Evolutionary conservation across 1,140 invertebrate species (phyloP).

Genomic region (Saxidomus purpurata): DNA sequence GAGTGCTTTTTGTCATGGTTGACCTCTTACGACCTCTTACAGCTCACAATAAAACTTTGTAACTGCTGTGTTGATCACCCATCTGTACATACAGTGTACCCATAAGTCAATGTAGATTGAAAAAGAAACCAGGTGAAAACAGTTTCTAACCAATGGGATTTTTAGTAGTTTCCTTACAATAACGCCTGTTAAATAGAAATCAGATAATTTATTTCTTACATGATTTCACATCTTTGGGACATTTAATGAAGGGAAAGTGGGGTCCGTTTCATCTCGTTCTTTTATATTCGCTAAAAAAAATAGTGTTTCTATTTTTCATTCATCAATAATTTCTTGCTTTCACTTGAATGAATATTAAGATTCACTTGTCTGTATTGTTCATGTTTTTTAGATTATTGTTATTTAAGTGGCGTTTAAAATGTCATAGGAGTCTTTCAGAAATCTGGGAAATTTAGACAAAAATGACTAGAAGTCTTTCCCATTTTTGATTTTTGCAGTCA

Average conservation of each 20-base stretch:
- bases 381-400: background rate
- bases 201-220: slow-evolving; percentile 55
- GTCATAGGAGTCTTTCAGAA: background rate
- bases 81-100: slow-evolving; percentile 35
- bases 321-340: slow-evolving; percentile 42
- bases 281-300: slow-evolving; percentile 31
- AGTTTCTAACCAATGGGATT: slow-evolving; percentile 35
- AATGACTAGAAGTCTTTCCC: background rate
- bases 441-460: slow-evolving; percentile 29
- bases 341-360: slow-evolving; percentile 46
- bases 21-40: slow-evolving; percentile 54
- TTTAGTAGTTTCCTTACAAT: background rate
- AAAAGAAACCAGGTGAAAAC: slow-evolving; percentile 52
- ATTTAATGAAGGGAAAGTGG: slow-evolving; percentile 48
- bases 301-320: slow-evolving; percentile 11
- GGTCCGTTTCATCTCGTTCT: slow-evolving; percentile 16
- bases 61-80: slow-evolving; percentile 18
- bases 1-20: slow-evolving; percentile 31
- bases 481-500: background rate
- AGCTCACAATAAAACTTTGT: slow-evolving; percentile 22
- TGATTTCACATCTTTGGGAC: slow-evolving; percentile 37
- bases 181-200: slow-evolving; percentile 26
- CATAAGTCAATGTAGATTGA: slow-evolving; percentile 22
- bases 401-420: slow-evolving; percentile 22
- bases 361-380: background rate